Percentiles rank a stretch among this genome's conserved stretches.
Conservation (phyloP, 2,888 invertebrate species). For the Xiphydria camelus region DNA sequence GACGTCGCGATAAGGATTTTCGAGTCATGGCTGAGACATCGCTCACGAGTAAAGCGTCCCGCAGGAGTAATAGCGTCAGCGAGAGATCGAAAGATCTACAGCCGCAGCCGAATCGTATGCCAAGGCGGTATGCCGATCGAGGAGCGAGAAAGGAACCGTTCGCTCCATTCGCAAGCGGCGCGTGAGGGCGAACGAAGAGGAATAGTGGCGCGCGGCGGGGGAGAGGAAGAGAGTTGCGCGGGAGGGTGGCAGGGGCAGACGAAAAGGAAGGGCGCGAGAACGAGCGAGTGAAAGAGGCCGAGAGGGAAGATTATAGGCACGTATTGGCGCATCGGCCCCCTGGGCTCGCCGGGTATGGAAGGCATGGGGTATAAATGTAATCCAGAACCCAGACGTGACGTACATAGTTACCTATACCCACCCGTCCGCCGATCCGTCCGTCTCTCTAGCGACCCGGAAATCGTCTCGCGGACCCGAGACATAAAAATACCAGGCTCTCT, state of each 20-base stretch:
- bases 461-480: background rate
- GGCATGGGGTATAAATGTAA: conserved; percentile 50
- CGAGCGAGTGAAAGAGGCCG: conserved; percentile 6
- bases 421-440: no score
- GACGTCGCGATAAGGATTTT: conserved; percentile 23
- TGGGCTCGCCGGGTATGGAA: conserved; percentile 32
- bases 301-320: conserved; percentile 51
- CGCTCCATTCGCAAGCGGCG: no score
- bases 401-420: conserved; percentile 35
- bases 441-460: conserved; percentile 7
- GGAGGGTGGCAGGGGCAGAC: conserved; percentile 20
- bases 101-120: conserved; percentile 1
- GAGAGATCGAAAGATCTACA: conserved; percentile 15
- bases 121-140: background rate
- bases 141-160: background rate
- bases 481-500: background rate
- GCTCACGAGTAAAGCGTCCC: conserved; percentile 39
- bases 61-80: conserved; percentile 29
- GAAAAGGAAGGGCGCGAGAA: conserved; percentile 17
- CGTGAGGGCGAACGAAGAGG: no score
- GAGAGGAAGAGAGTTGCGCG: conserved; percentile 5
- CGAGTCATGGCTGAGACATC: conserved; percentile 39
- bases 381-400: conserved; percentile 55
- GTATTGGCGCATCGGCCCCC: conserved; percentile 55
- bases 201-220: conserved; percentile 9